A percentile compares a stretch with the other conserved stretches of the same genome.
Conservation (phyloP, 1,140 invertebrate species). For the Cherax destructor region DNA sequence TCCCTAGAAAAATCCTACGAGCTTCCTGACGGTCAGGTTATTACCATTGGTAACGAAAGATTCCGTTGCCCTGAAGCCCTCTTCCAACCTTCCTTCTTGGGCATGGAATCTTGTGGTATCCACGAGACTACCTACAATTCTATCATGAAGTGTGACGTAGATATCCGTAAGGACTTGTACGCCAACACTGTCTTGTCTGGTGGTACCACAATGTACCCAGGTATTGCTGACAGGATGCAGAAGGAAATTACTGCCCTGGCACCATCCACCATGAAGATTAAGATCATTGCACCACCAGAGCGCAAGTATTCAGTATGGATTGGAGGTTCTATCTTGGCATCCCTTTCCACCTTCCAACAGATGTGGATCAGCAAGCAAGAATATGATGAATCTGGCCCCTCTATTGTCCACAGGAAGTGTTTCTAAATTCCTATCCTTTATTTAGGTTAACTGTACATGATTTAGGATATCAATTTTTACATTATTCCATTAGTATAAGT, state of each 20-base stretch:
- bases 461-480: conserved; percentile 61
- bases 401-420: conserved; percentile 62
- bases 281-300: conserved; percentile 60
- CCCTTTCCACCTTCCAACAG: conserved; percentile 62
- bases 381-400: conserved; percentile 56
- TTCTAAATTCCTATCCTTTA: conserved; percentile 56
- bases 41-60: conserved; percentile 60
- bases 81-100: conserved; percentile 61
- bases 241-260: conserved; percentile 59
- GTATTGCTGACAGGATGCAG: conserved; percentile 63
- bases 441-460: conserved; percentile 62
- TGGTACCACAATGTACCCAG: conserved; percentile 60
- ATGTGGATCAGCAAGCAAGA: conserved; percentile 66
- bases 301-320: conserved; percentile 64
- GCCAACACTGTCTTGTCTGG: conserved; percentile 58
- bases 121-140: conserved; percentile 62
- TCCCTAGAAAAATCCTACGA: conserved; percentile 59
- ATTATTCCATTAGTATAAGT: conserved; percentile 58
- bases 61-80: conserved; percentile 60
- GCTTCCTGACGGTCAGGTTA: conserved; percentile 58
- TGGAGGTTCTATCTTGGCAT: conserved; percentile 58
- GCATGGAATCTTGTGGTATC: conserved; percentile 62
- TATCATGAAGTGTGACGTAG: conserved; percentile 63
- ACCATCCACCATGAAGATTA: conserved; percentile 61
- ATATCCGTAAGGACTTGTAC: conserved; percentile 63